Conservation (phyloP, 2,113 vertebrate species). For the Cariama cristata region DNA sequence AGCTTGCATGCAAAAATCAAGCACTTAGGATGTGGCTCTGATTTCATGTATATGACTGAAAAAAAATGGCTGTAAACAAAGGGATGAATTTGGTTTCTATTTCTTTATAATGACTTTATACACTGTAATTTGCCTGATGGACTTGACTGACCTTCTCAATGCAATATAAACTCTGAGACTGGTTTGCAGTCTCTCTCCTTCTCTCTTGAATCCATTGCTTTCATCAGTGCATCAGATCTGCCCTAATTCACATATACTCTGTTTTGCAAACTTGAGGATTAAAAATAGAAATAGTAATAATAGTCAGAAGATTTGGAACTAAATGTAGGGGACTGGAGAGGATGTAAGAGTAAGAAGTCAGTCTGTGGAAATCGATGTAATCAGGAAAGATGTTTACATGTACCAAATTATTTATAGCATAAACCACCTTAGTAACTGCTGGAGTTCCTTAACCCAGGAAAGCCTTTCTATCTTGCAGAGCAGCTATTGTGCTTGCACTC, state of each 20-base stretch:
- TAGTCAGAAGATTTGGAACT: not conserved
- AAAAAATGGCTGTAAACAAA: not conserved
- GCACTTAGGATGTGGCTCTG: not conserved
- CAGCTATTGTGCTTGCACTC: not conserved
- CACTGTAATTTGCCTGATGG: not conserved
- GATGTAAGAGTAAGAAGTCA: not conserved
- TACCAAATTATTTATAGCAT: not conserved
- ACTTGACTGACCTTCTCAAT: not conserved
- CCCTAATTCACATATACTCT: not conserved
- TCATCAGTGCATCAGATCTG: not conserved
- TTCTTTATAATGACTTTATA: not conserved
- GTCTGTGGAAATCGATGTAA: not conserved
- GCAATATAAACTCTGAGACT: not conserved
- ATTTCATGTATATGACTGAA: not conserved
- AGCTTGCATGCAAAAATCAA: not conserved
- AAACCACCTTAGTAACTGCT: not conserved
- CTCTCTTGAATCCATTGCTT: not conserved
- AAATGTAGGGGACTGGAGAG: not conserved
- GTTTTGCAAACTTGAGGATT: slow-evolving; percentile 15
- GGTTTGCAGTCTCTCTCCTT: not conserved
- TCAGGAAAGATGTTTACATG: not conserved
- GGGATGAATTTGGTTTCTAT: not conserved
- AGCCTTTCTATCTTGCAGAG: not conserved
- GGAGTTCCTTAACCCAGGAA: not conserved
- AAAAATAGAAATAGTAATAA: slow-evolving; percentile 16